These are phyloP conservation scores for Tupaia chinensis DNA, from an alignment of 2,113 vertebrate species.

Conservation along the genomic window DNA sequence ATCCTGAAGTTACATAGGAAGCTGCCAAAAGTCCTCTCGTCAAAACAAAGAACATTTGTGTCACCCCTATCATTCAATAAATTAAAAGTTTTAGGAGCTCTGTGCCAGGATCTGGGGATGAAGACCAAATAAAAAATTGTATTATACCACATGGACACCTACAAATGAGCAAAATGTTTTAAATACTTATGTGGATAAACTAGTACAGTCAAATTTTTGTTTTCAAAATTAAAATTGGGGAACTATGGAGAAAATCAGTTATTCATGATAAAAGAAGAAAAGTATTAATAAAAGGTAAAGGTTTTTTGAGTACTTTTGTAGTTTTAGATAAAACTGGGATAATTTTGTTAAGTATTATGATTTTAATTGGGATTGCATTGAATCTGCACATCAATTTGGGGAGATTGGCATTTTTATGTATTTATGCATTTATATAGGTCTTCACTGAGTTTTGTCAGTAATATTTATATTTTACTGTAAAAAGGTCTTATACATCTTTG, in stretches of 20 bases:
- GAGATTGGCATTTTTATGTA: background rate
- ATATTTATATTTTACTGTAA: background rate
- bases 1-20: background rate
- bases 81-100: background rate
- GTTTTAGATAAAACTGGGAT: background rate
- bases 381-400: background rate
- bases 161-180: background rate
- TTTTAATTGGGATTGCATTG: background rate
- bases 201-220: background rate
- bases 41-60: background rate
- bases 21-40: background rate
- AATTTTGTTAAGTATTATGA: background rate
- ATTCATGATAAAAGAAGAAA: background rate
- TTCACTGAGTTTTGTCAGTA: background rate
- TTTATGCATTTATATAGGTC: background rate
- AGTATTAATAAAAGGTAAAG: background rate
- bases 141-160: background rate
- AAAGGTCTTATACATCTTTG: background rate
- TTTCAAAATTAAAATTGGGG: background rate
- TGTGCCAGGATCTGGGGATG: background rate
- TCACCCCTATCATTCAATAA: background rate
- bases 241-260: background rate
- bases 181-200: background rate
- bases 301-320: background rate
- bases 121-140: background rate